Conservation (phyloP, 2,888 invertebrate species). For the Empis livida region DNA sequence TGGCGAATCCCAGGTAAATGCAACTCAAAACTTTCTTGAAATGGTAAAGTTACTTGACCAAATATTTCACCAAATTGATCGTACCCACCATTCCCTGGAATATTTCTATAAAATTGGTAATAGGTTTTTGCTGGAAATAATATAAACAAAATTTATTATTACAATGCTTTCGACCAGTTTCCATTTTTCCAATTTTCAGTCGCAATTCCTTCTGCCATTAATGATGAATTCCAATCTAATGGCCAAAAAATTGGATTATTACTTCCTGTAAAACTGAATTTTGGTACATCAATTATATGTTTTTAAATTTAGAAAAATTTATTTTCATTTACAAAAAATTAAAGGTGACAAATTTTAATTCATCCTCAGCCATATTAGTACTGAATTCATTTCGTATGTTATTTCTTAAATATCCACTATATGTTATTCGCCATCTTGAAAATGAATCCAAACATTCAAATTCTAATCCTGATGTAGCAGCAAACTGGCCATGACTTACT, state of each 20-base stretch:
- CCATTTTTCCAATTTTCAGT: slow-evolving; percentile 44
- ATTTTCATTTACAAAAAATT: slow-evolving; percentile 45
- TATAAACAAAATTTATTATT: slow-evolving; percentile 10
- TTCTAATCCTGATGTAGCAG: slow-evolving; percentile 44
- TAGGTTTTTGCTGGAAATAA: too few relatives aligned
- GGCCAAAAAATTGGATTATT: slow-evolving; percentile 39
- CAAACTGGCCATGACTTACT: slow-evolving; percentile 41
- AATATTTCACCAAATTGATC: slow-evolving; percentile 50
- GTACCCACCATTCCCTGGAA: slow-evolving; percentile 39
- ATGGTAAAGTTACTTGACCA: slow-evolving; percentile 38
- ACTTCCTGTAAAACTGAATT: slow-evolving; percentile 42
- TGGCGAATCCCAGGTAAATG: slow-evolving; percentile 42
- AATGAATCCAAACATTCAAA: slow-evolving; percentile 50
- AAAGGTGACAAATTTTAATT: slow-evolving; percentile 38
- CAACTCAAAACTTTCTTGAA: slow-evolving; percentile 12
- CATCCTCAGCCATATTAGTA: slow-evolving; percentile 23
- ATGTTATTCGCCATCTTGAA: slow-evolving; percentile 48
- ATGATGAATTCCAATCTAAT: slow-evolving; percentile 40
- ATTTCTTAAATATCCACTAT: slow-evolving; percentile 52
- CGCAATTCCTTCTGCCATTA: slow-evolving; percentile 44
- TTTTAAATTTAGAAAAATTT: slow-evolving; percentile 2
- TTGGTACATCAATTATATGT: not conserved
- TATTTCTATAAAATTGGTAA: slow-evolving; percentile 33
- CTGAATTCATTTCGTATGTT: slow-evolving; percentile 26
- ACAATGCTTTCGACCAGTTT: slow-evolving; percentile 45